phyloP scores from a whole-genome alignment of 2,797 vertebrate genomes.

The Rhynchotus rufescens region DNA sequence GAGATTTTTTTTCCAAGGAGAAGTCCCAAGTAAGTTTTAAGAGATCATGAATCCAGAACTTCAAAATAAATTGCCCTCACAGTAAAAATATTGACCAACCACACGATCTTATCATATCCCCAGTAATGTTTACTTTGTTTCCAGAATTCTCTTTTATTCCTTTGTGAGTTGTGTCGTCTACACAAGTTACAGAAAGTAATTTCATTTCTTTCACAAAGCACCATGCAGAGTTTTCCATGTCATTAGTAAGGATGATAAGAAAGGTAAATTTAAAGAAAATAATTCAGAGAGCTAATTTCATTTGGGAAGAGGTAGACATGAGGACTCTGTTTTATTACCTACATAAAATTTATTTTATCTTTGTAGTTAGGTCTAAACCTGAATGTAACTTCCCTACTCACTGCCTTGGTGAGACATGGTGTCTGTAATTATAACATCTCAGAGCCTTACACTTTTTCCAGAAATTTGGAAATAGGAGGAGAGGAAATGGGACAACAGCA shows the following conservation, averaged over 20 bases:
- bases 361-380: not conserved
- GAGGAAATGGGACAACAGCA: not conserved
- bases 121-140: not conserved
- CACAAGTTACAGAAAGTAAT: not conserved
- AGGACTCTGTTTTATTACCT: not conserved
- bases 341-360: not conserved
- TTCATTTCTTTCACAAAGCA: not conserved
- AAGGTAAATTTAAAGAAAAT: not conserved
- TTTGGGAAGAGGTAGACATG: not conserved
- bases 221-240: not conserved
- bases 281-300: not conserved
- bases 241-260: not conserved
- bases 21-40: not conserved
- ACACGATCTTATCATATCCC: not conserved
- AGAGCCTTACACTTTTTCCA: not conserved
- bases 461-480: not conserved
- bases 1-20: not conserved
- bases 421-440: not conserved
- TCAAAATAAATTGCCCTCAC: not conserved
- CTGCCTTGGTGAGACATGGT: not conserved
- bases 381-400: not conserved
- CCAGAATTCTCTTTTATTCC: not conserved
- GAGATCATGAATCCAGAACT: not conserved
- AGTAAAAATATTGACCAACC: not conserved
- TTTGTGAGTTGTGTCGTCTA: not conserved